Evolutionary conservation across 1,140 invertebrate species (phyloP).

Genomic region (Leptestheria dahalacensis): DNA sequence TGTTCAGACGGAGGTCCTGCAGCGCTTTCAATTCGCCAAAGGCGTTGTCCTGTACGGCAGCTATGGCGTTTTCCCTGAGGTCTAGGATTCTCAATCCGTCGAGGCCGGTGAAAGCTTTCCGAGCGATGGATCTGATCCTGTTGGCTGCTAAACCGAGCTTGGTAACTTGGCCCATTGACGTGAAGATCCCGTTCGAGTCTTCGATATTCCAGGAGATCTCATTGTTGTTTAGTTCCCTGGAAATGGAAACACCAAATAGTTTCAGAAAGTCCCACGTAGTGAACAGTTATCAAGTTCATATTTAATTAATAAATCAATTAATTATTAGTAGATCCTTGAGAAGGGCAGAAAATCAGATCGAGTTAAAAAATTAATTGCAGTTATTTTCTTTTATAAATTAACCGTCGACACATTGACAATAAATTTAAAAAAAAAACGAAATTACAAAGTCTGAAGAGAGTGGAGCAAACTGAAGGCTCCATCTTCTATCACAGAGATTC

Average conservation of each 20-base stretch:
- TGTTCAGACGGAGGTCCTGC: conserved; percentile 44
- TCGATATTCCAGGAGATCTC: conserved; percentile 77
- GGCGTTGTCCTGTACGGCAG: conserved; percentile 61
- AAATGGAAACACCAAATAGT: conserved; percentile 21
- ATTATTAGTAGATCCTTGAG: no score
- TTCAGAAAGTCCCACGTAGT: no score
- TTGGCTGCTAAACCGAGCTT: conserved; percentile 63
- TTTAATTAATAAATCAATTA: no score
- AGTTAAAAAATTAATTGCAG: no score
- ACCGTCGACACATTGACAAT: no score
- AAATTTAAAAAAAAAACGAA: conserved; percentile 21
- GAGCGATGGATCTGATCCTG: conserved; percentile 69
- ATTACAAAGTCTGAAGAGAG: conserved; percentile 53
- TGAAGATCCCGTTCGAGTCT: conserved; percentile 63
- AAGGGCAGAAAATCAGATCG: no score
- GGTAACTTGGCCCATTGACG: conserved; percentile 47
- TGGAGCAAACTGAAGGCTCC: conserved; percentile 60
- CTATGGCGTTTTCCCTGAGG: conserved; percentile 62
- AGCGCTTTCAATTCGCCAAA: conserved; percentile 38
- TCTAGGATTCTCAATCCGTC: conserved; percentile 49
- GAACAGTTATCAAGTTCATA: no score
- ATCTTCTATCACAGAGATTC: conserved; percentile 60
- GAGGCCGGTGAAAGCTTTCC: conserved; percentile 64
- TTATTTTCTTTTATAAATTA: no score
- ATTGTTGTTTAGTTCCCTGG: conserved; percentile 59